phyloP scores from a whole-genome alignment of 2,113 vertebrate species.

The Columba livia region DNA sequence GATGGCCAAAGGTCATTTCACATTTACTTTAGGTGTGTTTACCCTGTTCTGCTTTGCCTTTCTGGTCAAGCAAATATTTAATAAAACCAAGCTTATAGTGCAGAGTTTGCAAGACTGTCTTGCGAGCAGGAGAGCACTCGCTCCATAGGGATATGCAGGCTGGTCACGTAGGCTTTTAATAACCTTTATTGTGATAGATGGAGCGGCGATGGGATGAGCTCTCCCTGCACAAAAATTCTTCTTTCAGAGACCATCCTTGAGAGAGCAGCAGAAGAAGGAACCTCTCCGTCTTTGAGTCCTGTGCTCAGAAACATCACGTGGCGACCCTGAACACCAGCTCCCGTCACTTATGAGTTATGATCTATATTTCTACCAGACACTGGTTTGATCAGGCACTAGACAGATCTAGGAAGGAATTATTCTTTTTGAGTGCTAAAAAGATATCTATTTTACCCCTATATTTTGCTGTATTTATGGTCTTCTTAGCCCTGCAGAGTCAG shows the following conservation, averaged over 20 bases:
- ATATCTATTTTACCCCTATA: not conserved
- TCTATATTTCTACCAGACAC: not conserved
- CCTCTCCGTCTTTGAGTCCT: constrained; percentile 31
- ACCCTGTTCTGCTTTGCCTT: constrained; percentile 46
- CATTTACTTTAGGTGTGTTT: constrained; percentile 54
- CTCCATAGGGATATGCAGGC: not conserved
- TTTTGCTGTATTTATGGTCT: not conserved
- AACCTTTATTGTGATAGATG: constrained; percentile 60
- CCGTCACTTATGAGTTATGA: not conserved
- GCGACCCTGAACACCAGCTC: not conserved
- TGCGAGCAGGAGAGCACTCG: not conserved
- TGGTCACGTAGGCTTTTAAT: constrained; percentile 60
- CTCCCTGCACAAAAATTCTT: constrained; percentile 5
- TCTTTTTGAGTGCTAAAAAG: not conserved
- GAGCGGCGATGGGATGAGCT: constrained; percentile 14
- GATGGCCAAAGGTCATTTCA: constrained; percentile 46
- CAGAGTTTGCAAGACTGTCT: constrained; percentile 34
- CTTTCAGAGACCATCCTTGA: constrained; percentile 39
- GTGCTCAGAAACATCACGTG: constrained; percentile 12
- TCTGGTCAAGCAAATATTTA: constrained; percentile 71
- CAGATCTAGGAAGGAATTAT: not conserved
- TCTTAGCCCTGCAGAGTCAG: not conserved
- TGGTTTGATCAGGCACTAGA: not conserved
- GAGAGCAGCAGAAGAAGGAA: constrained; percentile 21
- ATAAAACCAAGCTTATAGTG: constrained; percentile 46